Evolutionary conservation across 1,140 invertebrate genomes (phyloP).

Genomic region (Brachionus calyciflorus): DNA sequence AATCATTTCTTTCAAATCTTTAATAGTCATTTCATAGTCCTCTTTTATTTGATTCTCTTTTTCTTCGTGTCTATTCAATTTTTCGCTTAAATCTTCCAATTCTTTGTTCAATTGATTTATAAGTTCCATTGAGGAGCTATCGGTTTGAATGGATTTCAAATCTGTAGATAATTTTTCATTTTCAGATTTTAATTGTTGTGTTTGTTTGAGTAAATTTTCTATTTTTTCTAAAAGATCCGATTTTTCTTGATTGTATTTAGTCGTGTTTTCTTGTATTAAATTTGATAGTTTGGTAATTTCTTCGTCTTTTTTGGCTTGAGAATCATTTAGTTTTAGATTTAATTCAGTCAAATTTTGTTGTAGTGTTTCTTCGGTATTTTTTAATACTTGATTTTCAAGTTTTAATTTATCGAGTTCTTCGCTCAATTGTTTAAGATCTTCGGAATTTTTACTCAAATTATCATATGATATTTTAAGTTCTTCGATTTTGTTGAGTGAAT

Average conservation of each 20-base stretch:
- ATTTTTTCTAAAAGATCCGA: neutral
- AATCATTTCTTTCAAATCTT: conserved; percentile 49
- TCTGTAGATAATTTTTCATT: neutral
- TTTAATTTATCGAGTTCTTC: neutral
- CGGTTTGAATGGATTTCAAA: neutral
- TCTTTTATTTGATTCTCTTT: conserved; percentile 53
- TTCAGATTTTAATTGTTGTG: neutral
- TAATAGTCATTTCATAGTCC: conserved; percentile 49
- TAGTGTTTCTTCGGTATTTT: neutral
- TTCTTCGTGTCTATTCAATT: conserved; percentile 52
- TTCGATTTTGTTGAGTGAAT: neutral
- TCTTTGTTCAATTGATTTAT: conserved; percentile 22
- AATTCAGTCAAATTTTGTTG: neutral
- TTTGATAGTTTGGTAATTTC: neutral
- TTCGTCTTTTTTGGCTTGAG: neutral
- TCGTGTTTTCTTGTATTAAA: conserved; percentile 33
- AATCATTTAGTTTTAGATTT: too few species aligned
- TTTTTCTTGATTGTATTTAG: neutral
- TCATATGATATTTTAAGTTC: neutral
- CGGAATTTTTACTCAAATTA: neutral
- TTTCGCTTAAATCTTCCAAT: conserved; percentile 48
- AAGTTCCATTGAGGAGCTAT: neutral
- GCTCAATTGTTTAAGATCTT: neutral
- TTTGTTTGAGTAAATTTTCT: neutral
- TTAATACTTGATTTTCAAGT: neutral